Conservation (phyloP, 2,797 vertebrate genomes). For the Rhabdomys pumilio region DNA sequence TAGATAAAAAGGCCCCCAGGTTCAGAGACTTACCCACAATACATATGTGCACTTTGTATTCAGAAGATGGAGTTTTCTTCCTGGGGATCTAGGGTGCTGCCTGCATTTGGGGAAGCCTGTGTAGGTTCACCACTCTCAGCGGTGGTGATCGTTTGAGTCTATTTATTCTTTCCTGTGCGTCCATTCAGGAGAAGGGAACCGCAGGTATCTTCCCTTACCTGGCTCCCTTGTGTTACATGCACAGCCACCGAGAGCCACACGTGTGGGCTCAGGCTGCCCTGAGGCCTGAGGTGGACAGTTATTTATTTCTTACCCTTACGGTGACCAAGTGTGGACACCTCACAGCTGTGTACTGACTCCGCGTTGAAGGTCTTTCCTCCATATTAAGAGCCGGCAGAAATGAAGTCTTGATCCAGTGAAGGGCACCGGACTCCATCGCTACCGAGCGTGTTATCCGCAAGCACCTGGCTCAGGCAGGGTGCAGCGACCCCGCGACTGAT, state of each 20-base stretch:
- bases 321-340: conserved; percentile 28
- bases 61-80: conserved; percentile 47
- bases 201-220: conserved; percentile 65
- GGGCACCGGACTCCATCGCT: conserved; percentile 70
- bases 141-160: conserved; percentile 68
- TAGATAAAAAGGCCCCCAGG: conserved; percentile 73
- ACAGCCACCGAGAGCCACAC: neutral
- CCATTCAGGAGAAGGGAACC: conserved; percentile 58
- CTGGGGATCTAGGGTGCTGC: neutral
- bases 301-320: conserved; percentile 75
- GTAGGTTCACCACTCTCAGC: conserved; percentile 48
- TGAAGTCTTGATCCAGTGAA: conserved; percentile 65
- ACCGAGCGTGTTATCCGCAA: conserved; percentile 59
- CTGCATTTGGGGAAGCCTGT: conserved; percentile 47
- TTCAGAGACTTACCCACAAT: conserved; percentile 77
- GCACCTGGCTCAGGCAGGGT: neutral
- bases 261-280: neutral
- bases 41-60: conserved; percentile 76
- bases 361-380: conserved; percentile 81
- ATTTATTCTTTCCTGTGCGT: conserved; percentile 74
- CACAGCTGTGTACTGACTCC: conserved; percentile 76
- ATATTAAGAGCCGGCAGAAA: conserved; percentile 67
- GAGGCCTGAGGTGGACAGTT: conserved; percentile 79
- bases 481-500: neutral
- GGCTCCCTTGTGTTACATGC: conserved; percentile 1